A percentile compares a stretch with the other conserved stretches of the same genome.
Evolutionary conservation across 2,888 invertebrate species (phyloP).

Genomic region (Epiblema foenella): DNA sequence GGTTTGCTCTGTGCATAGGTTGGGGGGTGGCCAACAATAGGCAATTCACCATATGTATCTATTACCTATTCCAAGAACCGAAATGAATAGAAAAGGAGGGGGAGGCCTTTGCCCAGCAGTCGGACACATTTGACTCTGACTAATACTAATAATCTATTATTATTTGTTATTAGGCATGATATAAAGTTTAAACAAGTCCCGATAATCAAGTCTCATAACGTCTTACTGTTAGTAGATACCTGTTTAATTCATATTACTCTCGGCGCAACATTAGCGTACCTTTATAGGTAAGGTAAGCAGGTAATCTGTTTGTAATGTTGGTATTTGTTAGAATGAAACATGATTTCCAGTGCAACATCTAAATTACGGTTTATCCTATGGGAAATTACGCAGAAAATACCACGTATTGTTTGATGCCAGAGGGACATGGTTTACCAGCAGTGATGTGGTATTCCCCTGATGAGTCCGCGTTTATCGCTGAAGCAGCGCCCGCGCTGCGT

Average conservation of each 20-base stretch:
- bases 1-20: too few relatives aligned
- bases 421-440: conserved; percentile 26
- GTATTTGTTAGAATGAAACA: neutral
- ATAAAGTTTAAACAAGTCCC: neutral
- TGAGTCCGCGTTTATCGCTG: conserved; percentile 44
- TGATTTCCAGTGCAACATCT: neutral
- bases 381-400: conserved; percentile 16
- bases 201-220: neutral
- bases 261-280: too few relatives aligned
- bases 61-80: too few relatives aligned
- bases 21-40: too few relatives aligned
- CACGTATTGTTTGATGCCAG: conserved; percentile 29
- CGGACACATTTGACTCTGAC: too few relatives aligned
- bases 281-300: neutral
- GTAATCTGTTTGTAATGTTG: neutral
- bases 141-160: neutral
- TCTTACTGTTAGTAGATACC: neutral
- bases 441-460: conserved; percentile 74
- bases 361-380: neutral
- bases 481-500: conserved; percentile 12
- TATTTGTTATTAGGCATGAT: neutral
- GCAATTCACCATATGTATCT: too few relatives aligned
- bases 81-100: too few relatives aligned
- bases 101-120: too few relatives aligned
- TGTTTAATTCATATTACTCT: neutral